Percentiles rank a stretch among this genome's conserved stretches.
phyloP scores from a whole-genome alignment of 2,113 vertebrate species.

The Puntigrus tetrazona region DNA sequence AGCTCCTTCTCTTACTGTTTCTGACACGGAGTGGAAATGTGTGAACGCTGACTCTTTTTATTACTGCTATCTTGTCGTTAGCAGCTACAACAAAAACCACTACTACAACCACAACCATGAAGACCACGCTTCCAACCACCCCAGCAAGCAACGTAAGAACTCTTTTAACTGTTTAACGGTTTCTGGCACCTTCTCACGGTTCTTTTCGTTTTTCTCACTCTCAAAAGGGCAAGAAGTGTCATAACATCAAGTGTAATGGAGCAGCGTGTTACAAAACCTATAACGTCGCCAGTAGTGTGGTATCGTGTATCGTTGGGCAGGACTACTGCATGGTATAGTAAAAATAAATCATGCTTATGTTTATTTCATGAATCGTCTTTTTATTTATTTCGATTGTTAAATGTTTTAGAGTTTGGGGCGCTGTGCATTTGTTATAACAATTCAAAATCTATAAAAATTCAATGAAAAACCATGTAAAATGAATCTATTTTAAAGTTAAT shows the following conservation, averaged over 20 bases:
- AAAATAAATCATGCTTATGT: no score
- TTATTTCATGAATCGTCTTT: no score
- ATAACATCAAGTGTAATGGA: slow-evolving; percentile 58
- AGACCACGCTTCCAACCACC: neutral
- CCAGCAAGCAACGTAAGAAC: slow-evolving; percentile 65
- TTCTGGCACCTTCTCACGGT: neutral
- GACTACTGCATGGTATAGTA: slow-evolving; percentile 79
- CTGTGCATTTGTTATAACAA: no score
- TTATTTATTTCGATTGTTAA: no score
- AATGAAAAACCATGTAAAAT: no score
- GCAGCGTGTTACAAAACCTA: slow-evolving; percentile 68
- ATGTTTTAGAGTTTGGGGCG: no score
- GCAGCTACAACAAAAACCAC: slow-evolving; percentile 24
- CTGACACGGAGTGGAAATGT: neutral
- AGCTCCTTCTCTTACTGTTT: neutral
- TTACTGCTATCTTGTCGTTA: neutral
- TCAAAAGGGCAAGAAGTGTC: slow-evolving; percentile 77
- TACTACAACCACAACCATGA: slow-evolving; percentile 31
- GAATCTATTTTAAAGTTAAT: no score
- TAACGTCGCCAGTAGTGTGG: fast-evolving
- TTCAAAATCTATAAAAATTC: no score
- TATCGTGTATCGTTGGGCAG: slow-evolving; percentile 56
- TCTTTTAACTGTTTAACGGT: neutral
- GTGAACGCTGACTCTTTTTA: neutral
- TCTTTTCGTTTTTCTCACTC: slow-evolving; percentile 21